phyloP scores from a whole-genome alignment of 2,888 invertebrate genomes.

The Mesoligia furuncula region DNA sequence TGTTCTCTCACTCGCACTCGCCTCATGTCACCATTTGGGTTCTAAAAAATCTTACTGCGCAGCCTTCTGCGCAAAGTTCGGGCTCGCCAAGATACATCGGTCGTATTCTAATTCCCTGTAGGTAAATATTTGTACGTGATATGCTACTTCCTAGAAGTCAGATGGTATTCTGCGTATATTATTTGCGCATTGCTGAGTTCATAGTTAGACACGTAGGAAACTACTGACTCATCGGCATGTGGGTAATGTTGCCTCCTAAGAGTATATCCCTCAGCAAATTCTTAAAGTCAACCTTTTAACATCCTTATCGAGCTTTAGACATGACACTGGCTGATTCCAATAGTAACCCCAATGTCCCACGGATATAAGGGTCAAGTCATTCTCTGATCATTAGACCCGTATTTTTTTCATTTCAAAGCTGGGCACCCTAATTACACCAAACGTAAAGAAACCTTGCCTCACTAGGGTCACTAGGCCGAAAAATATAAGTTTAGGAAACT shows the following conservation, averaged over 20 bases:
- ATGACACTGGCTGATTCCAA: background rate
- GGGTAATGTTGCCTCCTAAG: background rate
- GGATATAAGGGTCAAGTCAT: background rate
- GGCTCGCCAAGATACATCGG: too few relatives aligned
- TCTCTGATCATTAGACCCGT: background rate
- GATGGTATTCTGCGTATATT: background rate
- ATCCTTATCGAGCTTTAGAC: background rate
- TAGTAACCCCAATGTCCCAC: background rate
- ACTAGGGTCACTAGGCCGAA: background rate
- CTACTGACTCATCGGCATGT: background rate
- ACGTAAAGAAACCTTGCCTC: background rate
- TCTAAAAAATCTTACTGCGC: too few relatives aligned
- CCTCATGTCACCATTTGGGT: too few relatives aligned
- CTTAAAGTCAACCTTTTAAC: background rate
- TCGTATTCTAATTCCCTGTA: background rate
- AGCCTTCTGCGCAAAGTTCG: too few relatives aligned
- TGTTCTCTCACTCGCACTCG: too few relatives aligned
- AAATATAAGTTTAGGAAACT: background rate
- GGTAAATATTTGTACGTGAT: background rate
- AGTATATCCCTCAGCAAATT: too few relatives aligned
- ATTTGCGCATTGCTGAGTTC: constrained; percentile 8
- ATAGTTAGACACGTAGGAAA: background rate
- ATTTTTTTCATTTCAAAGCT: background rate
- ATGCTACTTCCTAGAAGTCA: background rate
- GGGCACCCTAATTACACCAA: background rate